These are phyloP conservation scores for Osmerus eperlanus DNA, from an alignment of 2,113 vertebrate genomes.

Conservation along the genomic window DNA sequence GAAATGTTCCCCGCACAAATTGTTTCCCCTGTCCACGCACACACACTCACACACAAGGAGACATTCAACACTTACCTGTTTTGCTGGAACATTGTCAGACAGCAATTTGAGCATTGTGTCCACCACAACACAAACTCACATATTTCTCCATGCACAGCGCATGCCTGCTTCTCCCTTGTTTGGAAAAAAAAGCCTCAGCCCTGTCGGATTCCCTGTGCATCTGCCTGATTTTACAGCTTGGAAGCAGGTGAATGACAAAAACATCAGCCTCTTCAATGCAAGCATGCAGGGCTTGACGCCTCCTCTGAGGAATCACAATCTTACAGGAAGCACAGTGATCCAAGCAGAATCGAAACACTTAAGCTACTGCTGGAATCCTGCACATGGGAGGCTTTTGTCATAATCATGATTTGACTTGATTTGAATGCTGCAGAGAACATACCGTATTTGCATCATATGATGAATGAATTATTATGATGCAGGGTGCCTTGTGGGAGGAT, in stretches of 20 bases:
- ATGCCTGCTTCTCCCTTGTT: constrained; percentile 89
- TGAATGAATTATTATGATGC: not conserved
- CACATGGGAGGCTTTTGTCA: constrained; percentile 42
- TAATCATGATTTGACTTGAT: constrained; percentile 46
- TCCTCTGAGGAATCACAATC: constrained; percentile 68
- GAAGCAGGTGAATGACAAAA: constrained; percentile 82
- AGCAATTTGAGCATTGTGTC: constrained; percentile 61
- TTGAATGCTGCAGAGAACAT: not conserved
- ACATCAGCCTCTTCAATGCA: constrained; percentile 76
- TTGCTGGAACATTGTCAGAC: constrained; percentile 59
- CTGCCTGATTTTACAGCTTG: constrained; percentile 70
- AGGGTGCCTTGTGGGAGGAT: not conserved
- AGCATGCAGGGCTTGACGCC: constrained; percentile 67
- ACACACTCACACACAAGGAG: constrained; percentile 37
- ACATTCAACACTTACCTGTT: constrained; percentile 71
- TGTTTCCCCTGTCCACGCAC: no score
- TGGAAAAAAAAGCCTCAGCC: constrained; percentile 77
- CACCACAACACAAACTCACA: constrained; percentile 66
- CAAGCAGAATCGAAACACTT: constrained; percentile 37
- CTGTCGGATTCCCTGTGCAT: constrained; percentile 69
- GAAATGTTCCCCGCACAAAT: constrained; percentile 56
- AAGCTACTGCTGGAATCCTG: constrained; percentile 49
- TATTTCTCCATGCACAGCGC: constrained; percentile 75
- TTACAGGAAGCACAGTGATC: constrained; percentile 58
- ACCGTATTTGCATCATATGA: not conserved